A percentile compares a stretch with the other conserved stretches of the same genome.
Conservation (phyloP, 2,113 vertebrate genomes). For the Plestiodon gilberti region DNA sequence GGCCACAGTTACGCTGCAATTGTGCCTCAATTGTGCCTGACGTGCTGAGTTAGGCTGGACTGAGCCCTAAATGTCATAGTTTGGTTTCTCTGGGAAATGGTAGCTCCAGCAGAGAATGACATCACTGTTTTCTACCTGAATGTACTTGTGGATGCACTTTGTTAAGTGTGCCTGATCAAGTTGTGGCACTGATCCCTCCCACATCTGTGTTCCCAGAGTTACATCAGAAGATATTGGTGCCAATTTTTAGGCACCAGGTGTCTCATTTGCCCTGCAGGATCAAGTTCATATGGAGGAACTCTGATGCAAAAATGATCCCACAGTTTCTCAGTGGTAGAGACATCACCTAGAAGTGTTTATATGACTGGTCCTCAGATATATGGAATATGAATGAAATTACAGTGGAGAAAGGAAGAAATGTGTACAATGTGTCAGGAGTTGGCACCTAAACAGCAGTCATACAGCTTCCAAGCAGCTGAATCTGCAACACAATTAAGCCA, state of each 20-base stretch:
- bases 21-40: no score
- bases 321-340: background rate
- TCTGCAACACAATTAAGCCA: background rate
- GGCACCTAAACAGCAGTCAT: background rate
- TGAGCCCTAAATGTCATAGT: no score
- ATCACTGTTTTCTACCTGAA: background rate
- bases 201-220: background rate
- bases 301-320: background rate
- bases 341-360: background rate
- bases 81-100: background rate
- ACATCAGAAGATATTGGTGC: background rate
- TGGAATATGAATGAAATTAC: background rate
- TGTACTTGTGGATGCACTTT: background rate
- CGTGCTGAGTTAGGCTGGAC: no score
- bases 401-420: background rate
- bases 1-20: no score
- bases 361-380: background rate
- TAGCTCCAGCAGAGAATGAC: background rate
- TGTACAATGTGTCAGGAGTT: background rate
- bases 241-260: background rate
- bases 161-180: background rate
- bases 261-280: background rate
- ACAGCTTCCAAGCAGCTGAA: background rate
- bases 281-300: background rate
- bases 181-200: background rate